Evolutionary conservation across 64 coral and sea anemone genomes (phyloP).

Genomic region (Cladopsammia gracilis): DNA sequence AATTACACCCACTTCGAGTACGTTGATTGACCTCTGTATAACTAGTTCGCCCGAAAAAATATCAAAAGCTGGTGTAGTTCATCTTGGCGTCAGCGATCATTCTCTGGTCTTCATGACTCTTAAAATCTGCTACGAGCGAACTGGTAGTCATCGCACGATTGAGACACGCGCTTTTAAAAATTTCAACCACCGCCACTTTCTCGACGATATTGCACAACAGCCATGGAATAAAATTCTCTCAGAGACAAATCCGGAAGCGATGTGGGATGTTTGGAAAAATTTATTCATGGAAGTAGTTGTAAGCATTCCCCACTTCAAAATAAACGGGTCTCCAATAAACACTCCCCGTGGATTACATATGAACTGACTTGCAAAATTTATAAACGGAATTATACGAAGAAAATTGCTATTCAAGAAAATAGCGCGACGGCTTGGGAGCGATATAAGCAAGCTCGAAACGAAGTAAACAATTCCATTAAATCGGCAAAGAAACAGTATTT

Average conservation of each 20-base stretch:
- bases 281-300: constrained; percentile 16
- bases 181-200: constrained; percentile 47
- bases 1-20: constrained; percentile 18
- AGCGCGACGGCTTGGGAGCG: constrained; percentile 19
- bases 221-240: constrained; percentile 3
- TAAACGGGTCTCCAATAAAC: constrained; percentile 54
- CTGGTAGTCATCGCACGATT: constrained; percentile 17
- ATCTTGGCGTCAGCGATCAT: constrained; percentile 44
- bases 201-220: constrained; percentile 26
- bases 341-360: constrained; percentile 41
- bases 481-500: constrained; percentile 52
- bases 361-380: constrained; percentile 24
- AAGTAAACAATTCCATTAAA: constrained; percentile 60
- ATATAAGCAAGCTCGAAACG: constrained; percentile 58
- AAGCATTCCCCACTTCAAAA: constrained; percentile 41
- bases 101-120: constrained; percentile 53
- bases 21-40: constrained; percentile 42
- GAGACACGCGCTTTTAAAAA: constrained; percentile 12
- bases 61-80: constrained; percentile 27
- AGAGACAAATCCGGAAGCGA: constrained; percentile 10
- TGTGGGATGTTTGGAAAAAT: constrained; percentile 58
- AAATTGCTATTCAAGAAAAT: constrained; percentile 21
- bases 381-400: constrained; percentile 40
- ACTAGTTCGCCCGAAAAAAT: constrained; percentile 45
- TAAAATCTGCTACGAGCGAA: constrained; percentile 29